These are phyloP conservation scores for Eupithecia subfuscata DNA, from an alignment of 2,888 invertebrate species.

Conservation along the genomic window DNA sequence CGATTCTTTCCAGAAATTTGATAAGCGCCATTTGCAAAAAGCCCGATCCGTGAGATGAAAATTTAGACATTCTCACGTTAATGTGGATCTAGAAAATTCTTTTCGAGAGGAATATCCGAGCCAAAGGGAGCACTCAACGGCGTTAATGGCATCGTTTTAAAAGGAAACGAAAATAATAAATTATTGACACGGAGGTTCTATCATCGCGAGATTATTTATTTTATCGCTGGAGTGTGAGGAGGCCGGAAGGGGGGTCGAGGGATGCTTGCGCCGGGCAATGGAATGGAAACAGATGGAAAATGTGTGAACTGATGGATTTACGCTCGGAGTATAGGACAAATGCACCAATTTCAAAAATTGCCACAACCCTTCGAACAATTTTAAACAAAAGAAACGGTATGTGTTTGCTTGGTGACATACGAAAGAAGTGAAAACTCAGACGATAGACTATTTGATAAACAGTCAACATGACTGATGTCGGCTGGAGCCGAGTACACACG, in stretches of 20 bases:
- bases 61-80: constrained; percentile 62
- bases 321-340: background rate
- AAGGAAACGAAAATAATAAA: constrained; percentile 78
- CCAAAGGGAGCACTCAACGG: constrained; percentile 66
- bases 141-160: constrained; percentile 76
- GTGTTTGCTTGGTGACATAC: background rate
- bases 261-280: constrained; percentile 65
- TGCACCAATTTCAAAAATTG: background rate
- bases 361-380: background rate
- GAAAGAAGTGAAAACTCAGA: background rate
- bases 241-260: constrained; percentile 14
- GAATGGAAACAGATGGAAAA: constrained; percentile 67
- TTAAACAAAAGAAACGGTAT: background rate
- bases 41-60: constrained; percentile 61
- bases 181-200: constrained; percentile 76
- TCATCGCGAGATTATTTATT: constrained; percentile 68
- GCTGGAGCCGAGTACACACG: too few relatives aligned
- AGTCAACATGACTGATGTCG: background rate
- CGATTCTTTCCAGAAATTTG: constrained; percentile 53
- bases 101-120: constrained; percentile 65
- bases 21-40: constrained; percentile 58
- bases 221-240: constrained; percentile 52
- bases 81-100: constrained; percentile 63
- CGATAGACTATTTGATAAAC: background rate
- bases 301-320: constrained; percentile 63